Percentiles rank a stretch among this genome's conserved stretches.
These are phyloP conservation scores for Phengaris alcon DNA, from an alignment of 2,888 invertebrate species.

Conservation along the genomic window DNA sequence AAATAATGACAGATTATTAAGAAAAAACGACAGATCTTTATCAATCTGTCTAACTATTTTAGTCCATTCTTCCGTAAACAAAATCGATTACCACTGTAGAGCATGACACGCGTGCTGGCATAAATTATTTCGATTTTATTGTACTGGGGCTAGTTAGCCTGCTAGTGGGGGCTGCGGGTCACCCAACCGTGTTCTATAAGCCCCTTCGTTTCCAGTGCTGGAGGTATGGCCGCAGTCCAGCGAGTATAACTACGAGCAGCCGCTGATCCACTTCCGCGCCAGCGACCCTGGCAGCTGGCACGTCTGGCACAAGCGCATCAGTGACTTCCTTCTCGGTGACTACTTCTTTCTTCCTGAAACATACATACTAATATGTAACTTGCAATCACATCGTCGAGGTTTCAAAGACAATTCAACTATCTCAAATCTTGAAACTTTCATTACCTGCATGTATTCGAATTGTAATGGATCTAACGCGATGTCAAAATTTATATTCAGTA, in stretches of 20 bases:
- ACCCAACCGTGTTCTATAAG: not conserved
- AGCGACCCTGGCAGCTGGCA: constrained; percentile 70
- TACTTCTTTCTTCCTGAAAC: not conserved
- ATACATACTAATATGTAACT: not conserved
- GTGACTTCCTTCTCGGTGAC: constrained; percentile 63
- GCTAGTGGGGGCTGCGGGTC: not conserved
- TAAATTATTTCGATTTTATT: too few relatives aligned
- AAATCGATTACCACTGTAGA: too few relatives aligned
- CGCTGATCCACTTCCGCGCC: constrained; percentile 62
- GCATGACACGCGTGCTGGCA: too few relatives aligned
- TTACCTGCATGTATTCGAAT: not conserved
- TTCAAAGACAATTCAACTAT: too few relatives aligned
- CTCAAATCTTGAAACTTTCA: too few relatives aligned
- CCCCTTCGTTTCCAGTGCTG: constrained; percentile 48
- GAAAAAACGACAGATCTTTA: too few relatives aligned
- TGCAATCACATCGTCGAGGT: too few relatives aligned
- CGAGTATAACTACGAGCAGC: constrained; percentile 63
- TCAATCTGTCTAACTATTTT: too few relatives aligned
- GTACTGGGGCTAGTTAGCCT: not conserved
- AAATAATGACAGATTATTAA: too few relatives aligned
- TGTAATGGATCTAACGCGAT: not conserved
- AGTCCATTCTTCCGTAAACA: too few relatives aligned
- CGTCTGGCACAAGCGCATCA: constrained; percentile 64
- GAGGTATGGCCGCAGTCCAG: constrained; percentile 70
- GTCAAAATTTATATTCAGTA: not conserved